phyloP scores from a whole-genome alignment of 2,888 invertebrate genomes.

The Cheilosia scutellata region DNA sequence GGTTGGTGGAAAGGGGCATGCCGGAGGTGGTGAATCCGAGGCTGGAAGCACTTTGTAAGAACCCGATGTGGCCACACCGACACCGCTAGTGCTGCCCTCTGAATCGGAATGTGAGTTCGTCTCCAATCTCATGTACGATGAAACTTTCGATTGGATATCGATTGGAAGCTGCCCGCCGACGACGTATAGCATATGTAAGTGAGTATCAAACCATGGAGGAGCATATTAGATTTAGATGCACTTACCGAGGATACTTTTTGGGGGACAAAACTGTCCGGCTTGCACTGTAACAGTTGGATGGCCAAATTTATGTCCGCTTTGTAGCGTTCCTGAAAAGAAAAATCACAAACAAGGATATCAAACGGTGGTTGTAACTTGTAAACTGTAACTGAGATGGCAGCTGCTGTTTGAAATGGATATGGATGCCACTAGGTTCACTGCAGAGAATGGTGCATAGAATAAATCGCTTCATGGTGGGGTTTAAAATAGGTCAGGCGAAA shows the following conservation, averaged over 20 bases:
- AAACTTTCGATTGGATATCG: conserved; percentile 96
- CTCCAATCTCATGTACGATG: conserved; percentile 86
- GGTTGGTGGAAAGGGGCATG: conserved; percentile 90
- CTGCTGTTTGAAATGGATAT: conserved; percentile 11
- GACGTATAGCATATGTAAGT: neutral
- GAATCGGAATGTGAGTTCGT: conserved; percentile 84
- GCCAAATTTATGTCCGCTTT: conserved; percentile 97
- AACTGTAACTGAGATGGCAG: conserved; percentile 22
- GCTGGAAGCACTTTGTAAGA: conserved; percentile 84
- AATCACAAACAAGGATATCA: conserved; percentile 56
- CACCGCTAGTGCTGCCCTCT: conserved; percentile 83
- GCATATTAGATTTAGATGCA: conserved; percentile 82
- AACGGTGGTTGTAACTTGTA: conserved; percentile 41
- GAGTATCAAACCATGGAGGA: neutral
- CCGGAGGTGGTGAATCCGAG: conserved; percentile 83
- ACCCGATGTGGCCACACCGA: conserved; percentile 83
- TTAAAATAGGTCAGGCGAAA: conserved; percentile 39
- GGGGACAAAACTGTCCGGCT: conserved; percentile 96
- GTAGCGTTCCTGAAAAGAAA: conserved; percentile 92
- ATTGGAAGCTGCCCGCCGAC: conserved; percentile 89
- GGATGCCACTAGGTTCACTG: neutral
- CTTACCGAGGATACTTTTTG: conserved; percentile 95
- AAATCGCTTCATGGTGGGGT: conserved; percentile 20
- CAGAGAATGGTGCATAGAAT: conserved; percentile 34
- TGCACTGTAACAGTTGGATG: conserved; percentile 96